Evolutionary conservation across 2,113 vertebrate species (phyloP).

Genomic region (Mastomys coucha): DNA sequence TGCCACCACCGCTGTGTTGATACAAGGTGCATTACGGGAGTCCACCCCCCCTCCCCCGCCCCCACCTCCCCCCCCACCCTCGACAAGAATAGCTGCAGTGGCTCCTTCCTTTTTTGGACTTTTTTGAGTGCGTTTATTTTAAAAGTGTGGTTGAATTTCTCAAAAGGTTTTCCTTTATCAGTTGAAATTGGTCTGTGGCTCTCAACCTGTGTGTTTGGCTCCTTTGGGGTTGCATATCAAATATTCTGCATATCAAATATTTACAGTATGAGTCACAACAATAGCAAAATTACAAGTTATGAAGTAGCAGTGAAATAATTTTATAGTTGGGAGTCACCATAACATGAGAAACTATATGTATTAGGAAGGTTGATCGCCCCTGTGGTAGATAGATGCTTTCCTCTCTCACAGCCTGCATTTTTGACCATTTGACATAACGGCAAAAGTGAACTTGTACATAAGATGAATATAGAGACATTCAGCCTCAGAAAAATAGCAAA

Average conservation of each 20-base stretch:
- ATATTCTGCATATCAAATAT: not conserved
- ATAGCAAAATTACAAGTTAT: not conserved
- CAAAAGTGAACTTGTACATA: not conserved
- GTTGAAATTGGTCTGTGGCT: not conserved
- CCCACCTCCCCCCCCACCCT: not conserved
- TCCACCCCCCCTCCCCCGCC: not conserved
- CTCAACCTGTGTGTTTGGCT: not conserved
- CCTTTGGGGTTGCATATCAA: not conserved
- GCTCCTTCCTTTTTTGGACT: not conserved
- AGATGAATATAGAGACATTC: not conserved
- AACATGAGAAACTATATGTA: not conserved
- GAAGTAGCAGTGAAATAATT: not conserved
- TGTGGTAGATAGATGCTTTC: too few species aligned
- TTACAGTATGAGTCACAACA: not conserved
- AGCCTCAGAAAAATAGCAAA: constrained; percentile 27
- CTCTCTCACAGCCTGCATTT: not conserved
- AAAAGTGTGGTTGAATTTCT: not conserved
- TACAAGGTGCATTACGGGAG: constrained; percentile 77
- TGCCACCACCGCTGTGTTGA: constrained; percentile 69
- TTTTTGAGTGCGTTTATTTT: not conserved
- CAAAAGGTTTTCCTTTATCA: constrained; percentile 41
- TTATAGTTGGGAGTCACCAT: not conserved
- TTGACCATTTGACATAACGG: not conserved
- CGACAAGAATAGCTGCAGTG: constrained; percentile 2
- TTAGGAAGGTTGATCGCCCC: not conserved